phyloP scores from a whole-genome alignment of 2,797 vertebrate species.

The Dermochelys coriacea region DNA sequence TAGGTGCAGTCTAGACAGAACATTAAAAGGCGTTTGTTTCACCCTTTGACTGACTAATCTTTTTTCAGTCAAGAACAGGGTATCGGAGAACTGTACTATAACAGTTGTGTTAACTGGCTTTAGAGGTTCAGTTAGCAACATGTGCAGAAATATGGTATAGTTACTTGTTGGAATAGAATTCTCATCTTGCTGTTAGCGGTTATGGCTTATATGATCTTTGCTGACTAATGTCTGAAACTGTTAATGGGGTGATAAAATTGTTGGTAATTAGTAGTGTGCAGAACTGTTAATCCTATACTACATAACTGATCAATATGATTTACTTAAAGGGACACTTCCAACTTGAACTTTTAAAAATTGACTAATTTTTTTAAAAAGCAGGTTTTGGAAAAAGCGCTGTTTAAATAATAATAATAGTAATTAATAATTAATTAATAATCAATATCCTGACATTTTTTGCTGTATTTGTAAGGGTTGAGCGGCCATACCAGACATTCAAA shows the following conservation, averaged over 20 bases:
- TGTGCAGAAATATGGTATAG: background rate
- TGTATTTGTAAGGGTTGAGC: background rate
- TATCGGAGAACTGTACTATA: background rate
- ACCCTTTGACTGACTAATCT: background rate
- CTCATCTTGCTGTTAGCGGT: background rate
- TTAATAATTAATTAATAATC: no score
- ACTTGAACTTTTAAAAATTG: background rate
- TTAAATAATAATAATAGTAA: background rate
- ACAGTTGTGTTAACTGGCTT: background rate
- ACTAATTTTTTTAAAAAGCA: background rate
- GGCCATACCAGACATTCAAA: background rate
- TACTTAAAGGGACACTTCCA: background rate
- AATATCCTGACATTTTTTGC: background rate
- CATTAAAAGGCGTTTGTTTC: background rate
- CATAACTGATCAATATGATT: background rate
- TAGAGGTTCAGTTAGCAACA: background rate
- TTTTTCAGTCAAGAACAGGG: background rate
- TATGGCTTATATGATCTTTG: background rate
- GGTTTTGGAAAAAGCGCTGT: background rate
- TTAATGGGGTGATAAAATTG: background rate
- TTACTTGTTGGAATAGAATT: background rate
- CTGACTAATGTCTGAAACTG: background rate
- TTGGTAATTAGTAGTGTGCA: background rate
- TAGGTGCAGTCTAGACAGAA: background rate
- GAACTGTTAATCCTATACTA: slow-evolving; percentile 1